Percentiles rank a stretch among this genome's conserved stretches.
Evolutionary conservation across 2,797 vertebrate genomes (phyloP).

Genomic region (Dipus sagitta): DNA sequence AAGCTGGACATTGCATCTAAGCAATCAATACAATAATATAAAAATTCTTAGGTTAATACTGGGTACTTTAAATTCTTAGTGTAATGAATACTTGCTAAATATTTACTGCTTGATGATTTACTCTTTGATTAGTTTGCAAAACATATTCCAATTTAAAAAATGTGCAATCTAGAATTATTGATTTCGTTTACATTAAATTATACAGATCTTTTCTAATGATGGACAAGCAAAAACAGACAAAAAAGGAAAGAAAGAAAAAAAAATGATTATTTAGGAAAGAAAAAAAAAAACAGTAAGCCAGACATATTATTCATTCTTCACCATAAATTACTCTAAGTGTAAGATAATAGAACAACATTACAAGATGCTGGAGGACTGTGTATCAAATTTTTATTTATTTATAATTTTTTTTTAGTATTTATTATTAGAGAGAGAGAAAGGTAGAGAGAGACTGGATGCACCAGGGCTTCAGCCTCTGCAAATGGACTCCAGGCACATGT

Average conservation of each 20-base stretch:
- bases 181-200: conserved; percentile 75
- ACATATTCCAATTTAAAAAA: conserved; percentile 34
- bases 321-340: not conserved
- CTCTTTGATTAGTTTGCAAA: conserved; percentile 77
- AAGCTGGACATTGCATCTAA: conserved; percentile 77
- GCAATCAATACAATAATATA: conserved; percentile 82
- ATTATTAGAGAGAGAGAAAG: no score
- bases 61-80: conserved; percentile 72
- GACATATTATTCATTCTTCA: not conserved
- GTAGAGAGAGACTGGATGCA: no score
- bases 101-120: conserved; percentile 81
- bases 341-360: not conserved
- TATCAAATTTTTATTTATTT: not conserved
- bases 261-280: not conserved
- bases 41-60: conserved; percentile 69
- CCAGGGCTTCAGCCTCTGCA: no score
- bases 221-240: not conserved
- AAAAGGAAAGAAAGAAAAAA: not conserved
- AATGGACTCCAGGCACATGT: no score
- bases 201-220: not conserved
- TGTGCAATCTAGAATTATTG: conserved; percentile 55
- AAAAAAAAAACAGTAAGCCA: not conserved
- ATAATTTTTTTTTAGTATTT: not conserved
- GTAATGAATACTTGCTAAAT: conserved; percentile 75
- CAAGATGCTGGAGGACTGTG: not conserved